phyloP scores from a whole-genome alignment of 2,113 vertebrate species.

The Bos javanicus region DNA sequence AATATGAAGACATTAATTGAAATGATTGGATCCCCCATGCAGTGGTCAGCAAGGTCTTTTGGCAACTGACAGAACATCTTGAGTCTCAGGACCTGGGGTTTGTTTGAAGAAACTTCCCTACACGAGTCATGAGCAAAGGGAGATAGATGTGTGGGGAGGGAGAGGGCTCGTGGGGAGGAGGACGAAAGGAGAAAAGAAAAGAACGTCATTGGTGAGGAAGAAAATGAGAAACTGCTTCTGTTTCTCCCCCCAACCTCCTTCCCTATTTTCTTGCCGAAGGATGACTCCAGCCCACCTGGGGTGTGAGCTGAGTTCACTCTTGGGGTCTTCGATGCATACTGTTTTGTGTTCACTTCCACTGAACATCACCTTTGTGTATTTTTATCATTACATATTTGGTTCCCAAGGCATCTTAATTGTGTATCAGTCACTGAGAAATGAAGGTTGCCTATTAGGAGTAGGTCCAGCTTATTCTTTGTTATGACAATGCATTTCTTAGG shows the following conservation, averaged over 20 bases:
- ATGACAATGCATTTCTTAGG: conserved; percentile 55
- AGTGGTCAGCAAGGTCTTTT: conserved; percentile 86
- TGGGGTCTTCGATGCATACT: conserved; percentile 46
- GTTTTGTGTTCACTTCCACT: conserved; percentile 9
- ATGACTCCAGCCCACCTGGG: conserved; percentile 65
- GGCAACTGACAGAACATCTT: conserved; percentile 78
- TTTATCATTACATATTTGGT: conserved; percentile 74
- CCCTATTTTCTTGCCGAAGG: conserved; percentile 70
- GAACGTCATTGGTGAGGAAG: conserved; percentile 72
- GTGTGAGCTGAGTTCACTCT: conserved; percentile 69
- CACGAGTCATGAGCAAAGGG: conserved; percentile 71
- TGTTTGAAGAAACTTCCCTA: conserved; percentile 74
- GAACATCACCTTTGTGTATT: conserved; percentile 76
- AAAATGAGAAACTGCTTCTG: conserved; percentile 33
- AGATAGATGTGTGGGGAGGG: conserved; percentile 24
- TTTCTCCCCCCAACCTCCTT: conserved; percentile 69
- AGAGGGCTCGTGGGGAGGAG: conserved; percentile 45
- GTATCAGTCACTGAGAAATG: conserved; percentile 78
- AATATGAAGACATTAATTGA: conserved; percentile 92
- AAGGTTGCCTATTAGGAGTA: conserved; percentile 62
- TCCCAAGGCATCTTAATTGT: conserved; percentile 75
- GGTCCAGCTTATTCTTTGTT: conserved; percentile 64
- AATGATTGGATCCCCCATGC: conserved; percentile 85
- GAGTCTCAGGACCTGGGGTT: conserved; percentile 75
- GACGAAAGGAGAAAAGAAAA: conserved; percentile 72